Base-by-base conservation (phyloP, 2,113 vertebrate genomes). In the Anolis sagrei region DNA sequence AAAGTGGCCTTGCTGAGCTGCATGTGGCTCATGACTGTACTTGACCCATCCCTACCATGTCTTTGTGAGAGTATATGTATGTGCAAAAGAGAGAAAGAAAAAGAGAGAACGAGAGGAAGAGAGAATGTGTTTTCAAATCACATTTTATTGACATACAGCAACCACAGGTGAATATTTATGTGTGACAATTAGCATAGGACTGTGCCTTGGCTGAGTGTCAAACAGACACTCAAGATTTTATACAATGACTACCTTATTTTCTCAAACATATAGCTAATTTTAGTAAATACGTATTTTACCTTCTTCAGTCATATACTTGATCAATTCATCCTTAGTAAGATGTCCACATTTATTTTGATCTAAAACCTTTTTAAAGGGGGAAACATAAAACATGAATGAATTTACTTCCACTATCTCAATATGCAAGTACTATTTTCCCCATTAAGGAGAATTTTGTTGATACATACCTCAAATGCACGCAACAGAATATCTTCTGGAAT, bases 391-490 rank as follows among this genome's bases (percentile, higher is more conserved):
- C 25, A 13, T 79, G 21, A 32, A 8, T 6, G 92, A 93, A 87
- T 92, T 93, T 87, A 76, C 23, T 25, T n/a, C 76, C 82, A 79
- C 2, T 75, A 5, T 87, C 81, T 85, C 34, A 91, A 83, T 75
- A 72, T 91, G 58, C 77, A 84, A 51, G 29, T 90, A 84, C 1
- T 86, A 88, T 44, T 87, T 86, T 84, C 19, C 18, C 58, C 89
- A 1, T 21, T 85, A 80, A 87, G 58, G 70, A 82, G 32, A 48
- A 81, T 87, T 27, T 76, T 80, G 13, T 73, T 69, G 5, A 87
- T 85, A 95, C 94, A 89, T 62, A 99, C 99, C 98, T 99, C 96
- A 96, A 99, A 99, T 1, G 98, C 98, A 94, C 94, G 97, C 81
- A 98, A 96, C 82, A 99, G 95, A 91, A 94, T 62, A 80, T 98